Evolutionary conservation across 2,113 vertebrate genomes (phyloP).

Genomic region (Cinclus mexicanus): DNA sequence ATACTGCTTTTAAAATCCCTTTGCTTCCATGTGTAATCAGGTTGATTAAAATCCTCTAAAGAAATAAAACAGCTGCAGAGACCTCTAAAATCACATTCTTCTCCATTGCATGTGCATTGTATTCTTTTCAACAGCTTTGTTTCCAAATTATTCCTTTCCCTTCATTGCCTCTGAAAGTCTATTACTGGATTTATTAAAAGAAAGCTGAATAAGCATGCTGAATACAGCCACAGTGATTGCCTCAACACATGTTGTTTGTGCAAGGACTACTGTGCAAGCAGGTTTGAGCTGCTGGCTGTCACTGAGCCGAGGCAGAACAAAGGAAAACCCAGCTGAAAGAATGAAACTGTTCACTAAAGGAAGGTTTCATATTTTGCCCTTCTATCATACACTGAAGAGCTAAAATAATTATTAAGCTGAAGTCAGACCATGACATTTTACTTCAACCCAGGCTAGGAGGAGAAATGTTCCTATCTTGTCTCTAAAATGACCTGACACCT

Average conservation of each 20-base stretch:
- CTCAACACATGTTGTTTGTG: conserved; percentile 23
- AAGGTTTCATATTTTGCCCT: not conserved
- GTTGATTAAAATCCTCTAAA: conserved; percentile 57
- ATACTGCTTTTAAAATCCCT: conserved; percentile 18
- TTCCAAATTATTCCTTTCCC: conserved; percentile 42
- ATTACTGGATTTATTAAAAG: conserved; percentile 57
- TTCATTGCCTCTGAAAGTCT: conserved; percentile 37
- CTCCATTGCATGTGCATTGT: not conserved
- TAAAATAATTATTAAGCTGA: not conserved
- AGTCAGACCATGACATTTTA: not conserved
- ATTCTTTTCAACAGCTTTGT: conserved; percentile 40
- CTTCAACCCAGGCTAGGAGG: not conserved
- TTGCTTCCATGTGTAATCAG: conserved; percentile 16
- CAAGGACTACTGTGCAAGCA: not conserved
- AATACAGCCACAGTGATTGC: conserved; percentile 18
- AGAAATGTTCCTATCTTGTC: not conserved
- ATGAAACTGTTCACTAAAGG: not conserved
- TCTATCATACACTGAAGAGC: not conserved
- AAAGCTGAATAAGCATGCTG: conserved; percentile 19
- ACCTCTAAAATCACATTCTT: conserved; percentile 26
- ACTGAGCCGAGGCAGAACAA: not conserved
- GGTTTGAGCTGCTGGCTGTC: not conserved
- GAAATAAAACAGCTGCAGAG: conserved; percentile 53
- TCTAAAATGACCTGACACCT: not conserved
- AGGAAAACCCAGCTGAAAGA: not conserved